A percentile compares a stretch with the other conserved stretches of the same genome.
Conservation (phyloP, 1,140 invertebrate species). For the Ruditapes philippinarum region DNA sequence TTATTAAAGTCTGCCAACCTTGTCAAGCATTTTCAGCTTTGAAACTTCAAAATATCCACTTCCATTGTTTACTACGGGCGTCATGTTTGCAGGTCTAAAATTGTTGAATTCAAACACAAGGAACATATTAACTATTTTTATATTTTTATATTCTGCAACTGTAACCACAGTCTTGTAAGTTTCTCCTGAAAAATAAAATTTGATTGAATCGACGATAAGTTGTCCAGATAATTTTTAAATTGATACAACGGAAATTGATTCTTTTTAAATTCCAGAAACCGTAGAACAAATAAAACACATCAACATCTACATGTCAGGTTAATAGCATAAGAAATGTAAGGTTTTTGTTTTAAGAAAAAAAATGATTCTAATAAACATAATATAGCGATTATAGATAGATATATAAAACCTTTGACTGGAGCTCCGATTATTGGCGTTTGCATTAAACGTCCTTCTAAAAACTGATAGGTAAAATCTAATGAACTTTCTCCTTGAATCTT, state of each 20-base stretch:
- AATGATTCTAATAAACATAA: too few relatives aligned
- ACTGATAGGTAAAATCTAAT: conserved; percentile 7
- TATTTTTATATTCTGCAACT: background rate
- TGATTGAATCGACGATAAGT: too few relatives aligned
- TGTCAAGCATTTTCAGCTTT: background rate
- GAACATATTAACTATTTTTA: background rate
- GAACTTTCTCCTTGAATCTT: conserved; percentile 27
- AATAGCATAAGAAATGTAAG: too few relatives aligned
- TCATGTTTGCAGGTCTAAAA: background rate
- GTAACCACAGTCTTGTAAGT: background rate
- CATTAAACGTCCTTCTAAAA: background rate
- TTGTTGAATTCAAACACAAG: background rate
- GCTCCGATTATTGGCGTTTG: background rate
- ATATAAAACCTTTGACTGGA: background rate
- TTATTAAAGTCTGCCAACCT: too few relatives aligned
- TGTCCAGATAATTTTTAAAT: too few relatives aligned
- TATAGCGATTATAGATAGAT: too few relatives aligned
- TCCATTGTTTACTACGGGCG: background rate
- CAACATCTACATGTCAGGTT: too few relatives aligned
- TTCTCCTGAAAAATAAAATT: background rate
- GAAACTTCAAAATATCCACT: background rate
- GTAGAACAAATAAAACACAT: too few relatives aligned
- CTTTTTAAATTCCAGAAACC: too few relatives aligned
- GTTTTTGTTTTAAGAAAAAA: too few relatives aligned
- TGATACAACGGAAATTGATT: too few relatives aligned